Conservation (phyloP, 92 coral and sea anemone species). For the Zoanthus gigantus region DNA sequence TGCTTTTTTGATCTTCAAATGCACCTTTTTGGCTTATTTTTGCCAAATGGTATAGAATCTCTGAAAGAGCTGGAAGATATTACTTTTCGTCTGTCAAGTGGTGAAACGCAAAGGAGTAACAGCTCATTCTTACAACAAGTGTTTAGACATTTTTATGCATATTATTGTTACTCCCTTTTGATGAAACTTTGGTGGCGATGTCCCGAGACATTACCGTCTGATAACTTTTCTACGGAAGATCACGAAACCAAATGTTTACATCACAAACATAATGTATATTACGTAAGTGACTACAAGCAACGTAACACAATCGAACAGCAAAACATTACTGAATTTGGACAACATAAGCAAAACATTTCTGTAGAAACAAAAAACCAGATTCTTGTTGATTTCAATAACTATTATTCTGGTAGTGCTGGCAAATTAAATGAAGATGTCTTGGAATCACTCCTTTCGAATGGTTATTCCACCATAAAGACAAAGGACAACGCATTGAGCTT, state of each 20-base stretch:
- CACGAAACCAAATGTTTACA: neutral
- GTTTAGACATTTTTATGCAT: constrained; percentile 68
- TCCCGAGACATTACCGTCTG: constrained; percentile 30
- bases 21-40: constrained; percentile 68
- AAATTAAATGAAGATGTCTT: neutral
- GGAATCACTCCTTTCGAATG: neutral
- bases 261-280: neutral
- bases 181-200: constrained; percentile 78
- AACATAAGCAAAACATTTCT: neutral
- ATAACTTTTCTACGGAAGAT: neutral
- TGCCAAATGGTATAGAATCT: constrained; percentile 75
- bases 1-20: constrained; percentile 65
- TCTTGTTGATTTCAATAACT: neutral
- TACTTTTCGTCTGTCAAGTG: constrained; percentile 35
- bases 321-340: neutral
- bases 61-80: constrained; percentile 53
- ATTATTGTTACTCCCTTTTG: constrained; percentile 60
- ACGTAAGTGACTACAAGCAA: neutral
- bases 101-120: neutral
- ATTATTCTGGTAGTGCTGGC: neutral
- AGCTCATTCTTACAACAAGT: constrained; percentile 37
- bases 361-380: neutral
- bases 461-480: neutral
- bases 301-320: neutral
- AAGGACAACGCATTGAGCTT: neutral